A percentile compares a stretch with the other conserved stretches of the same genome.
Conservation (phyloP, 2,797 vertebrate genomes). For the Trachurus trachurus region DNA sequence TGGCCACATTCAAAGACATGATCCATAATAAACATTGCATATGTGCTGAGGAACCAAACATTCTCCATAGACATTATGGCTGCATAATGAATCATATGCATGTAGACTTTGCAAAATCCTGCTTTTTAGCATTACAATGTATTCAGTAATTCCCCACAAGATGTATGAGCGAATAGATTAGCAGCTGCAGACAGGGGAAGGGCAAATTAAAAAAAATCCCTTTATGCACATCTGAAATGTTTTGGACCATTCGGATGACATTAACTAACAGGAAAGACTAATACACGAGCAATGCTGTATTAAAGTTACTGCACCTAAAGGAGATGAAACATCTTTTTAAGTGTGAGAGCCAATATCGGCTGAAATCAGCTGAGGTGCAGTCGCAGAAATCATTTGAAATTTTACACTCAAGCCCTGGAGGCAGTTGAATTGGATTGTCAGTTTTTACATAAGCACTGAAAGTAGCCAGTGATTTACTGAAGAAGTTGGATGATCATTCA, state of each 20-base stretch:
- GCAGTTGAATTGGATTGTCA: neutral
- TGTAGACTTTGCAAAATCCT: conserved; percentile 49
- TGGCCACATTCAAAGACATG: conserved; percentile 43
- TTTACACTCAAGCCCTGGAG: neutral
- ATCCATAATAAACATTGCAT: conserved; percentile 60
- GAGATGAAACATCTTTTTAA: neutral
- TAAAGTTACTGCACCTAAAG: neutral
- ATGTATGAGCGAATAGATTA: conserved; percentile 45
- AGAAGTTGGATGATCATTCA: too few species aligned
- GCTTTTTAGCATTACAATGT: conserved; percentile 62
- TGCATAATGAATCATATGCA: conserved; percentile 63
- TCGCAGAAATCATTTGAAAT: neutral
- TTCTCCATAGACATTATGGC: conserved; percentile 46
- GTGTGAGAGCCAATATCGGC: neutral
- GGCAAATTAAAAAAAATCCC: neutral
- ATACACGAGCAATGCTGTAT: neutral
- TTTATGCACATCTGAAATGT: neutral
- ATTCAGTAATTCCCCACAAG: conserved; percentile 36
- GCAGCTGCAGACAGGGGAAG: conserved; percentile 3
- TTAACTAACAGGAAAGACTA: neutral
- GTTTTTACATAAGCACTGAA: neutral
- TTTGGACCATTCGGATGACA: neutral
- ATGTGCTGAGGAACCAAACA: conserved; percentile 31
- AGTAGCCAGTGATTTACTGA: neutral
- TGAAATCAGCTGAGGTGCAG: conserved; percentile 3